phyloP scores from a whole-genome alignment of 2,797 vertebrate species.

The Clamator glandarius region DNA sequence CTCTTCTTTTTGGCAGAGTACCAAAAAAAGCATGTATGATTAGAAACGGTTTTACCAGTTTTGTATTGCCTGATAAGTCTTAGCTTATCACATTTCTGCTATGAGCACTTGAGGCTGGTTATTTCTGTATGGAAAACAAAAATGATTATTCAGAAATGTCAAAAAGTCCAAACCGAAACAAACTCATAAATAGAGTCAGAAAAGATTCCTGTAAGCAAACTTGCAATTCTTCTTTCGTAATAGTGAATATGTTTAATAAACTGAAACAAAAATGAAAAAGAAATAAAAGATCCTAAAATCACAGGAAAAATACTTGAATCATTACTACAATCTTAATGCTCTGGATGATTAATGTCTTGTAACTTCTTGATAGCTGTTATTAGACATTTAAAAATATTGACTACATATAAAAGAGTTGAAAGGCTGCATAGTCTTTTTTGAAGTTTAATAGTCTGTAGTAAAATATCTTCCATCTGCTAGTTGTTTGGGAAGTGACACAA shows the following conservation, averaged over 20 bases:
- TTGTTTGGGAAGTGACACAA: background rate
- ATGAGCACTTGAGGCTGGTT: background rate
- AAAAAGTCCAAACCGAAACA: background rate
- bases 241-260: background rate
- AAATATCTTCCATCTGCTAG: background rate
- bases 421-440: background rate
- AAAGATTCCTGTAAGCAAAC: background rate
- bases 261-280: background rate
- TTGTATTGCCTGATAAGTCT: background rate
- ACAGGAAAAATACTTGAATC: background rate
- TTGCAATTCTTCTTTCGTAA: background rate
- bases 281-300: background rate
- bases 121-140: background rate
- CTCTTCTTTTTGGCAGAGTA: background rate
- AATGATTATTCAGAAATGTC: background rate
- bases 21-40: background rate
- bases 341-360: background rate
- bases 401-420: background rate
- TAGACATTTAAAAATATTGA: constrained; percentile 25
- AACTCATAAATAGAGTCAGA: background rate
- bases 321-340: background rate
- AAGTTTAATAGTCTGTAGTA: background rate
- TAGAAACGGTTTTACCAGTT: background rate
- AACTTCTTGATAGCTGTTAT: background rate
- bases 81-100: background rate